phyloP scores from a whole-genome alignment of 2,113 vertebrate genomes.

The Tringa solitaria region DNA sequence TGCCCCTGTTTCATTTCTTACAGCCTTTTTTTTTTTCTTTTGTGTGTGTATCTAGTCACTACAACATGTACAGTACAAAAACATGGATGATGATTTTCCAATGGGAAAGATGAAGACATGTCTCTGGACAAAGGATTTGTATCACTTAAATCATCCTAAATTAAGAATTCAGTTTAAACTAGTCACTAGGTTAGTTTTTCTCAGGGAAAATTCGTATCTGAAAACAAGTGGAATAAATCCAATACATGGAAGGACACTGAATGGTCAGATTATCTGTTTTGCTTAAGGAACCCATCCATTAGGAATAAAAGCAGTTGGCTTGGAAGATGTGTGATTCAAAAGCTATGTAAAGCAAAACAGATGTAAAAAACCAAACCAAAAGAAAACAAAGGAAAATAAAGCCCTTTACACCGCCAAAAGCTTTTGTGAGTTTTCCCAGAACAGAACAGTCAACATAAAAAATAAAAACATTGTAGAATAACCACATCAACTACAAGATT shows the following conservation, averaged over 20 bases:
- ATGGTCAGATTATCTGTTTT: neutral
- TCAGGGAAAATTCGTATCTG: neutral
- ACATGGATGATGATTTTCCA: neutral
- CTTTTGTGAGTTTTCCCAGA: neutral
- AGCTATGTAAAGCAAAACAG: neutral
- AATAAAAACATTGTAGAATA: neutral
- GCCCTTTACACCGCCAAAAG: neutral
- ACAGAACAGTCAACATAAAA: neutral
- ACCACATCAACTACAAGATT: neutral
- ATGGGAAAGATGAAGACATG: neutral
- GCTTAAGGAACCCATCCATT: neutral
- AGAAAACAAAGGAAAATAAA: fast-evolving
- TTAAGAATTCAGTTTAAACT: neutral
- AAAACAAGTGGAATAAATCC: neutral
- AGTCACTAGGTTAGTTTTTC: neutral
- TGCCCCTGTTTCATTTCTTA: neutral
- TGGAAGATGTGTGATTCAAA: neutral
- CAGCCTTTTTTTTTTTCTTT: neutral
- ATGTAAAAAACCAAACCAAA: neutral
- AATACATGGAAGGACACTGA: neutral
- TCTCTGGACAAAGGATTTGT: neutral
- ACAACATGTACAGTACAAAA: neutral
- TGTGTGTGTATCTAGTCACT: neutral
- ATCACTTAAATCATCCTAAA: neutral
- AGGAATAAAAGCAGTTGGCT: neutral